Evolutionary conservation across 2,797 vertebrate species (phyloP).

Genomic region (Spinibarbus caldwelli): DNA sequence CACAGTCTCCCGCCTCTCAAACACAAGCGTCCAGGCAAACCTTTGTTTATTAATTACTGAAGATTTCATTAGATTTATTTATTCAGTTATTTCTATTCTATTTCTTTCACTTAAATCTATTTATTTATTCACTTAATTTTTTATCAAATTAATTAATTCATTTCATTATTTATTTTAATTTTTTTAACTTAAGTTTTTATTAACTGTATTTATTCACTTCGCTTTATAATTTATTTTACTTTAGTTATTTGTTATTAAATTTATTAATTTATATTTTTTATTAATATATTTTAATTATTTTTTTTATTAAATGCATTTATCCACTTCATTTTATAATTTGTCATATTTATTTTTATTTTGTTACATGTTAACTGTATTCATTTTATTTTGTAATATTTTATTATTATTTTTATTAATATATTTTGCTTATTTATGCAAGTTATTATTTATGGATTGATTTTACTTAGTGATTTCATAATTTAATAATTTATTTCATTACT

Average conservation of each 20-base stretch:
- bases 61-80: neutral
- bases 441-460: no score
- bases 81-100: neutral
- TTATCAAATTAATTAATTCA: neutral
- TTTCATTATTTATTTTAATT: neutral
- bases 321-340: neutral
- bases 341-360: no score
- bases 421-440: no score
- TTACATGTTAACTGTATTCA: no score
- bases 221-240: neutral
- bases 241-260: neutral
- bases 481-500: no score
- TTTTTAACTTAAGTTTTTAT: neutral
- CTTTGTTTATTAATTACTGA: no score
- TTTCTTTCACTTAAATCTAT: neutral
- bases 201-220: neutral
- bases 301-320: neutral
- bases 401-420: no score
- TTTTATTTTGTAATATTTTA: no score
- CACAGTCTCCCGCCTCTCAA: no score
- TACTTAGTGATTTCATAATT: no score
- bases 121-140: no score
- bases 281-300: neutral
- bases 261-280: no score
- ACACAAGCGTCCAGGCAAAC: fast-evolving